Evolutionary conservation across 2,888 invertebrate genomes (phyloP), one percentile per base, ranked within the genome.

Genomic region (Polyploca ridens): DNA sequence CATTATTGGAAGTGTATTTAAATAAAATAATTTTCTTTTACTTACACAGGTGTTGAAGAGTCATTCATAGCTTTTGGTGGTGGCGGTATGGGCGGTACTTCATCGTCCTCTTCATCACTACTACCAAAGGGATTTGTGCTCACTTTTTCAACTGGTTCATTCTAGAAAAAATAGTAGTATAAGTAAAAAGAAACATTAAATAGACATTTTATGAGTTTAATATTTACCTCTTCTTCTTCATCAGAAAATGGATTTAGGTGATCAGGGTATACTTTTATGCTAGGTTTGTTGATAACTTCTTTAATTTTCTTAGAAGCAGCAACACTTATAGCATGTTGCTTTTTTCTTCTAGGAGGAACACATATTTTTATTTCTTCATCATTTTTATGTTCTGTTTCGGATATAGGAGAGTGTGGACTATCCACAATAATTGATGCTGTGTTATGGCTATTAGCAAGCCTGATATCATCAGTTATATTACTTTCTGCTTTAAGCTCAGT

Each of bases 231-330:
- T 59, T 91, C 91, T 58, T 95, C 95, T 35, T 97, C 97, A 74
- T 96, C 96, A 46, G 95, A 96, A 90, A 98, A 98, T 6, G 98
- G 98, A 94, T 98, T 98, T 70, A 98, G 93, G 81, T 97, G 95
- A 71, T 96, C 96, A 0, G 98, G 98, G 91, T 98, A 98, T 70
- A 85, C 74, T 69, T 84, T 84, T 65, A 69, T 65, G 35, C 72
- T 66, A 33, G 54, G 65, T 67, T 76, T 79, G 6, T 68, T 65
- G 58, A 71, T 64, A 64, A 69, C 66, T 70, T 79, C 71, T 63
- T 75, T 71, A 64, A 75, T 79, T 66, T 72, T 71, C 54, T 54
- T 8, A 19, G 54, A 54, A 54, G 66, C 62, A 35, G 41, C 11
- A 44, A 41, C 16, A 14, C 27, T 38, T 41, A 78, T 67, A 3